Percentiles rank a stretch among this genome's conserved stretches.
Conservation (phyloP, 2,113 vertebrate genomes). For the Macquaria australasica region DNA sequence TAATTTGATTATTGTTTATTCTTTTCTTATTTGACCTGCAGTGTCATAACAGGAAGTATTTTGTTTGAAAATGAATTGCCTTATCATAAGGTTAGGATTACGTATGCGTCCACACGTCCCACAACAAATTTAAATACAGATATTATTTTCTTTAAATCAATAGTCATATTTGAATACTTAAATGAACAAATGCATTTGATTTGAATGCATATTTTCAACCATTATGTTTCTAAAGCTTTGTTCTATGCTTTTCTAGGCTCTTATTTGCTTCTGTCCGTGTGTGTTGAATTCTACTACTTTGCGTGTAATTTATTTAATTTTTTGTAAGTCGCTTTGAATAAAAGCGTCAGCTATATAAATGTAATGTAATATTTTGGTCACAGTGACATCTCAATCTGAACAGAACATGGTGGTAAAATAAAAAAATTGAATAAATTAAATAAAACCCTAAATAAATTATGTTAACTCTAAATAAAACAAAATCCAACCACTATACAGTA, state of each 20-base stretch:
- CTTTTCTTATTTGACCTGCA: not conserved
- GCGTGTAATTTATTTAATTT: too few species aligned
- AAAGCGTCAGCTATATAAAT: too few species aligned
- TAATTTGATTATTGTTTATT: not conserved
- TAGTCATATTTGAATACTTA: not conserved
- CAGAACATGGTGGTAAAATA: not conserved
- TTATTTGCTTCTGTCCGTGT: not conserved
- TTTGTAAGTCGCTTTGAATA: too few species aligned
- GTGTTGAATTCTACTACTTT: not conserved
- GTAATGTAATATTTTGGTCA: not conserved
- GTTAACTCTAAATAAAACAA: not conserved
- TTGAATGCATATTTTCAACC: not conserved
- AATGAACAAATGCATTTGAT: not conserved
- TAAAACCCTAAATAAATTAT: conserved; percentile 9
- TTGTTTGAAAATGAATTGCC: not conserved
- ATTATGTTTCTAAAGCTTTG: not conserved
- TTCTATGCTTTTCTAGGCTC: not conserved
- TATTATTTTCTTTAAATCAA: not conserved
- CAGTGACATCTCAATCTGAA: not conserved
- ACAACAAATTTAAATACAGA: not conserved
- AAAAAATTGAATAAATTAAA: not conserved
- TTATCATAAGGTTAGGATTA: not conserved
- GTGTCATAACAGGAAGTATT: not conserved
- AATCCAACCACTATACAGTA: not conserved
- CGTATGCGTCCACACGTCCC: not conserved